Conservation (phyloP, 2,888 invertebrate genomes). For the Parapristionchus giblindavisi region DNA sequence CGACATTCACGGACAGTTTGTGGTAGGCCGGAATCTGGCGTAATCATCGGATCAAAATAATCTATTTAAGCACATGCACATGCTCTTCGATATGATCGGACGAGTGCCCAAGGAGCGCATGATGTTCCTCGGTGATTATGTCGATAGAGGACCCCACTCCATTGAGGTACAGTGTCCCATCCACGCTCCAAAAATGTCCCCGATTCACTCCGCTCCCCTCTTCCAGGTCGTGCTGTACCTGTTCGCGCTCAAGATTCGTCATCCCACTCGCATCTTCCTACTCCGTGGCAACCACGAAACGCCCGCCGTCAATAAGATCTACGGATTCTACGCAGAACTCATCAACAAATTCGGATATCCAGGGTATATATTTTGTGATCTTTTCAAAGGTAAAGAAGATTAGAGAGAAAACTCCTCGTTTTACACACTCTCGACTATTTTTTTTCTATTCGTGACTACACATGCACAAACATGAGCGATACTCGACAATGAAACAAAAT, state of each 20-base stretch:
- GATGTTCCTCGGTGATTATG: conserved; percentile 63
- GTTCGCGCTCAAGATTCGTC: conserved; percentile 61
- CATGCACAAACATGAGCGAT: too few relatives aligned
- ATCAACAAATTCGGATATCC: conserved; percentile 53
- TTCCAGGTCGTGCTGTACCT: conserved; percentile 54
- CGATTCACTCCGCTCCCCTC: background rate
- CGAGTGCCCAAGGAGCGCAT: conserved; percentile 59
- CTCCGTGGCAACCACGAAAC: conserved; percentile 65
- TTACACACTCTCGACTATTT: too few relatives aligned
- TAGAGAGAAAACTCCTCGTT: too few relatives aligned
- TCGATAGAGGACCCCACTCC: conserved; percentile 64
- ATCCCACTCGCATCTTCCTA: conserved; percentile 54
- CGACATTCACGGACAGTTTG: conserved; percentile 62
- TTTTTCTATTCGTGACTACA: too few relatives aligned
- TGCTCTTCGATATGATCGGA: conserved; percentile 60
- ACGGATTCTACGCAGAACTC: conserved; percentile 63
- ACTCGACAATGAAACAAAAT: too few relatives aligned
- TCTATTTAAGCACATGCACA: conserved; percentile 52
- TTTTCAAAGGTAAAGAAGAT: background rate
- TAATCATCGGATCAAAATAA: background rate
- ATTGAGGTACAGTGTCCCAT: conserved; percentile 47
- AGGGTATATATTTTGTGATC: background rate
- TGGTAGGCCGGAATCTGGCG: conserved; percentile 35
- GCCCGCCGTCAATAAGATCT: conserved; percentile 62
- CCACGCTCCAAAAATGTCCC: background rate